phyloP scores from a whole-genome alignment of 2,888 invertebrate genomes.

The Brassicogethes aeneus region DNA sequence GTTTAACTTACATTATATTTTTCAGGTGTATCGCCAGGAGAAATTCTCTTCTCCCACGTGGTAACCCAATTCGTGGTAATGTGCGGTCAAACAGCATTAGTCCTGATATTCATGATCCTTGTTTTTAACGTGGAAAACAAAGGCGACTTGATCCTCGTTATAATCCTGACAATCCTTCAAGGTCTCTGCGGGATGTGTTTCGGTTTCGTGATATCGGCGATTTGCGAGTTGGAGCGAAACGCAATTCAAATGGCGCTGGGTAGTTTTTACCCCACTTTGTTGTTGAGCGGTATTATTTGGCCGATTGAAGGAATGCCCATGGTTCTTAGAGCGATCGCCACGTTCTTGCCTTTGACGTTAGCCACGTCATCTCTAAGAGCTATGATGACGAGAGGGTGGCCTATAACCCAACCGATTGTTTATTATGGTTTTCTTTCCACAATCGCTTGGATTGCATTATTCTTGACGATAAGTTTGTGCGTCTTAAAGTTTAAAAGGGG shows the following conservation, averaged over 20 bases:
- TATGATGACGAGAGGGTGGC: conserved; percentile 84
- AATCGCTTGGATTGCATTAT: conserved; percentile 74
- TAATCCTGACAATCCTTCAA: conserved; percentile 78
- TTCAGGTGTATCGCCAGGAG: conserved; percentile 76
- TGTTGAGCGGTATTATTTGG: conserved; percentile 93
- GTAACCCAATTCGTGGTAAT: conserved; percentile 91
- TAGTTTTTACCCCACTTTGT: conserved; percentile 88
- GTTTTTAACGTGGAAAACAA: conserved; percentile 86
- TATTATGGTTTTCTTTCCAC: conserved; percentile 84
- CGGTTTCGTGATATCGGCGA: conserved; percentile 88
- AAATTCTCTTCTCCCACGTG: conserved; percentile 89
- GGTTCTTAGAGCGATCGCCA: conserved; percentile 66
- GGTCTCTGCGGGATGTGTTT: conserved; percentile 95
- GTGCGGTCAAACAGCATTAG: conserved; percentile 87
- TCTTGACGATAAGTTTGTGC: conserved; percentile 69
- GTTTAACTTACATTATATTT: background rate
- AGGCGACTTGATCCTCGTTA: conserved; percentile 77
- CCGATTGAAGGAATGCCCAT: conserved; percentile 93
- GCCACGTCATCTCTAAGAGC: conserved; percentile 88
- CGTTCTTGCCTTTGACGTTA: conserved; percentile 77
- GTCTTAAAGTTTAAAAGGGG: conserved; percentile 67
- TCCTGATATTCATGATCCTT: conserved; percentile 84
- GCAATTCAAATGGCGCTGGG: conserved; percentile 90
- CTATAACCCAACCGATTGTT: conserved; percentile 68
- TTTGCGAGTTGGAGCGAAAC: conserved; percentile 85